These are phyloP conservation scores for Seladonia tumulorum DNA, from an alignment of 2,888 invertebrate species.

Conservation along the genomic window DNA sequence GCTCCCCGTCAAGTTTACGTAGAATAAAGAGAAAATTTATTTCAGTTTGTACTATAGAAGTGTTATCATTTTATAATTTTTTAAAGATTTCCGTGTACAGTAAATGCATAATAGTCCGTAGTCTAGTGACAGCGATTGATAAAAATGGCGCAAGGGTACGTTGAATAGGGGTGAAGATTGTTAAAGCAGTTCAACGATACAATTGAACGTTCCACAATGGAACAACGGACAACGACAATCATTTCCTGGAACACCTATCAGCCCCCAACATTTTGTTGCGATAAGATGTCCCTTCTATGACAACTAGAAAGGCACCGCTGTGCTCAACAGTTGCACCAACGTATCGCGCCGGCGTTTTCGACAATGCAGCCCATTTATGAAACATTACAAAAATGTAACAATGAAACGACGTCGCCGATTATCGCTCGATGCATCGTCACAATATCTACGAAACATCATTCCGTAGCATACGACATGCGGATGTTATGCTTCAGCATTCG, in stretches of 20 bases:
- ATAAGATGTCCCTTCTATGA: background rate
- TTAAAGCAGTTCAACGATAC: background rate
- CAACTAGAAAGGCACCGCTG: background rate
- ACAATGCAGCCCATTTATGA: background rate
- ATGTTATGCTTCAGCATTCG: no score
- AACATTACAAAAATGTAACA: background rate
- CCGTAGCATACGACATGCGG: background rate
- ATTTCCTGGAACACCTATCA: slow-evolving; percentile 9
- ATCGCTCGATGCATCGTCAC: background rate
- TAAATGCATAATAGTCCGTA: background rate
- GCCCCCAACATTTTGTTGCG: slow-evolving; percentile 13
- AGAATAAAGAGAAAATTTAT: background rate
- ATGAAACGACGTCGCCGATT: background rate
- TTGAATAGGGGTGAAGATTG: background rate
- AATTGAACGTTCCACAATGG: background rate
- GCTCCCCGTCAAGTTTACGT: no score
- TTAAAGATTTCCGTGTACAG: background rate
- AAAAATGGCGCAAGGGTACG: background rate
- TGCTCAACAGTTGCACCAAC: background rate
- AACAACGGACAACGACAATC: background rate
- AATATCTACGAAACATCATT: background rate
- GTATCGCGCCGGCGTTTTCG: background rate
- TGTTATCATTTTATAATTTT: background rate
- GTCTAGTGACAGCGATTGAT: background rate
- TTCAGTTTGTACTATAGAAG: background rate